Percentiles rank a stretch among this genome's conserved stretches.
phyloP scores from a whole-genome alignment of 2,888 invertebrate genomes.

The Dendrolimus houi region DNA sequence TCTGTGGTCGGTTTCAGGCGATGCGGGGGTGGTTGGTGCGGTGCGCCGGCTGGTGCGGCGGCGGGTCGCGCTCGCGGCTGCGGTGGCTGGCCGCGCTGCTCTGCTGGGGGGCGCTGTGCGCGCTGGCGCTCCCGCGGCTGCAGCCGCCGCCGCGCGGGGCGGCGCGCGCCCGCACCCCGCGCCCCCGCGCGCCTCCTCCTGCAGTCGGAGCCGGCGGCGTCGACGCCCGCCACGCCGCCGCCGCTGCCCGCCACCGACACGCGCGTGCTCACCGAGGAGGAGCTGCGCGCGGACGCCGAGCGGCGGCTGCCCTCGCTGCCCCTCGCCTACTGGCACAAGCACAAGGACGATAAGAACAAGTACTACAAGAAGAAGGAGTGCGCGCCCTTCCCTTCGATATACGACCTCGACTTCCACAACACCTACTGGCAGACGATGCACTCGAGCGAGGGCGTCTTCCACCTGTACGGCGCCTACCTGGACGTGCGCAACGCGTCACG shows the following conservation, averaged over 20 bases:
- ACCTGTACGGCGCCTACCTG: constrained; percentile 92
- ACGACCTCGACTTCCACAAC: constrained; percentile 94
- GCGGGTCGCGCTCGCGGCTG: constrained; percentile 43
- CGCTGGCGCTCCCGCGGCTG: constrained; percentile 47
- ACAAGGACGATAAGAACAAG: constrained; percentile 85
- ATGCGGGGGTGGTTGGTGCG: constrained; percentile 55
- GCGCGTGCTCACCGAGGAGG: constrained; percentile 79
- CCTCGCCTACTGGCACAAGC: constrained; percentile 89
- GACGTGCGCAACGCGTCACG: constrained; percentile 86
- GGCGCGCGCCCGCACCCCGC: constrained; percentile 22
- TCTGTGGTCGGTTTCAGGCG: constrained; percentile 33
- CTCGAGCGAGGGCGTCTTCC: constrained; percentile 91
- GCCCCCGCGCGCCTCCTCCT: constrained; percentile 34
- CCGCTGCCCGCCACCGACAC: constrained; percentile 39
- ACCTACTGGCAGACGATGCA: constrained; percentile 94
- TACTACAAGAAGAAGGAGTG: constrained; percentile 82
- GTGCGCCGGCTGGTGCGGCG: constrained; percentile 28
- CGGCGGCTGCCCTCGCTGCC: constrained; percentile 89
- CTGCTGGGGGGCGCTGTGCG: constrained; percentile 56
- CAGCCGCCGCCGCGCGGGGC: constrained; percentile 26
- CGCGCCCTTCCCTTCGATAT: constrained; percentile 91
- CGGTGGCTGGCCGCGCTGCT: constrained; percentile 59
- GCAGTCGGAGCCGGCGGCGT: constrained; percentile 34
- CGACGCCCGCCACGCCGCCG: constrained; percentile 18
- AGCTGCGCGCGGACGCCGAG: constrained; percentile 86